These are phyloP conservation scores for Clusia tigrina DNA, from an alignment of 2,888 invertebrate species.

Conservation along the genomic window DNA sequence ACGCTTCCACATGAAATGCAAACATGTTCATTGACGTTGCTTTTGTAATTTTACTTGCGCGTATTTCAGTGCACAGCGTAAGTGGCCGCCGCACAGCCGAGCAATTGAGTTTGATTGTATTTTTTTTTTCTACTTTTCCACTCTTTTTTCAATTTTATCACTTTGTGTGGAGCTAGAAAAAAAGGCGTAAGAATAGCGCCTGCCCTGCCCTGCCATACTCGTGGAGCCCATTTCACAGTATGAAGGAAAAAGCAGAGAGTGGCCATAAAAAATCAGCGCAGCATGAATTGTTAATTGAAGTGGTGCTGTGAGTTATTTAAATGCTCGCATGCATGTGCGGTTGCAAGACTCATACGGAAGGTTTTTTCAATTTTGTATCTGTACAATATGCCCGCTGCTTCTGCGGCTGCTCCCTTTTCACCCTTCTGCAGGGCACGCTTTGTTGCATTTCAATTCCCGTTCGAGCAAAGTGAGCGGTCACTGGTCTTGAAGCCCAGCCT, in stretches of 20 bases:
- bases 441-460: slow-evolving; percentile 4
- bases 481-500: slow-evolving; percentile 3
- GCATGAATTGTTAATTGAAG: slow-evolving; percentile 4
- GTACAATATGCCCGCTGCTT: not conserved
- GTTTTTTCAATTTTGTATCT: not conserved
- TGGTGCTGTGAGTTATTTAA: not conserved
- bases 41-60: not conserved
- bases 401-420: not conserved
- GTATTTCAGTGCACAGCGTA: not conserved
- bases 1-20: not conserved
- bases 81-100: too few relatives aligned
- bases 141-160: not conserved
- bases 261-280: not conserved
- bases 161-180: too few relatives aligned
- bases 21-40: too few relatives aligned
- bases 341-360: too few relatives aligned
- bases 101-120: not conserved
- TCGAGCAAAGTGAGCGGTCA: not conserved
- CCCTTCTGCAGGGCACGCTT: not conserved
- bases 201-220: not conserved
- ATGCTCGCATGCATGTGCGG: too few relatives aligned
- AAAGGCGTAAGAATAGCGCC: too few relatives aligned
- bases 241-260: too few relatives aligned
- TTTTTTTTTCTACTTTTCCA: not conserved
- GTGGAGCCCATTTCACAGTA: not conserved